Base-by-base conservation (phyloP, 1,140 invertebrate species). In the Trichonephila inaurata region DNA sequence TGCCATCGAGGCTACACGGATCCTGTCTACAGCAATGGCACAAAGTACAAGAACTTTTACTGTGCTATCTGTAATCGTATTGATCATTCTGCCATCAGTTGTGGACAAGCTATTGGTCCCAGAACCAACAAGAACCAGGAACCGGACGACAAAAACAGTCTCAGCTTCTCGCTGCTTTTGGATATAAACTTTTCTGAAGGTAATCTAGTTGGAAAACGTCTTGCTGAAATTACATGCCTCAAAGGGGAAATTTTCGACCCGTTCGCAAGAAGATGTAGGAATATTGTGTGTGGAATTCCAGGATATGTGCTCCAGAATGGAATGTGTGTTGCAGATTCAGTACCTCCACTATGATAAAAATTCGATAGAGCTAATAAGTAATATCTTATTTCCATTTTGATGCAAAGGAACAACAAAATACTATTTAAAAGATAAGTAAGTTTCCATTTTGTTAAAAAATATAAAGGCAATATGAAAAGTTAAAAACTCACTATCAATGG, bases 21-120 rank as follows among this genome's bases (percentile, higher is more conserved):
- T 82, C 92, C 92, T 1, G 92, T 93, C 1, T 93, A 58, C 66
- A 58, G 61, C 60, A 92, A 92, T 4, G 64, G 62, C 18, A 92
- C 91, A 5, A 92, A 87, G 21, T 97, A 96, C 95, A 95, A 96
- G 94, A 97, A 97, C 94, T 95, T 96, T 2, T 96, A 97, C 94
- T 97, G 97, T 94, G 96, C 96, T 21, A 94, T 96, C 19, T 97
- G 97, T 94, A 96, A 97, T 94, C 94, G 95, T 28, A 96, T 96
- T 0, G 94, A 94, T 1, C 94, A 96, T 58, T 96, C 96, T 83
- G 82, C 95, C 82, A 87, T 96, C 21, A 94, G 93, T 87, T 96
- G 96, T 94, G 89, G 95, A 16, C 92, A 94, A 89, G 93, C 28
- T 89, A 82, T 89, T 2, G 83, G 64, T 1, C 85, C 92, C 16